phyloP scores from a whole-genome alignment of 2,113 vertebrate species.

The Crotalus horridus region DNA sequence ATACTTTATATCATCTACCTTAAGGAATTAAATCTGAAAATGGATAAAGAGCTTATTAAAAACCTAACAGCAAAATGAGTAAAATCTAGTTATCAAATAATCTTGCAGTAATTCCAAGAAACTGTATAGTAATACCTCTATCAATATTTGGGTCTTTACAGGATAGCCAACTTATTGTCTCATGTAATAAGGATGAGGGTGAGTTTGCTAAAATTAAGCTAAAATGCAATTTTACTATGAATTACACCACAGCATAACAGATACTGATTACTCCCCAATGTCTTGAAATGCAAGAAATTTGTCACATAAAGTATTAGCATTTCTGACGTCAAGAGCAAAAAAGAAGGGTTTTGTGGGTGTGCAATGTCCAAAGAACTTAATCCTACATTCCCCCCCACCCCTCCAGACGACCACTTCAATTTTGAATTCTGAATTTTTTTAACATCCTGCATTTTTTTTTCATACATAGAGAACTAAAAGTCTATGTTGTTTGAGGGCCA shows the following conservation, averaged over 20 bases:
- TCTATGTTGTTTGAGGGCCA: neutral
- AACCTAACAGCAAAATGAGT: neutral
- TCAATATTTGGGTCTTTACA: neutral
- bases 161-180: neutral
- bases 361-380: neutral
- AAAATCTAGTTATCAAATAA: neutral
- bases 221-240: neutral
- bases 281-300: neutral
- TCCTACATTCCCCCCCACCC: accelerated
- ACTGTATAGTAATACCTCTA: neutral
- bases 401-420: neutral
- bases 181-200: neutral
- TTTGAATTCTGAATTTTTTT: neutral
- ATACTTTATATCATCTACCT: neutral
- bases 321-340: neutral
- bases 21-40: neutral
- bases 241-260: neutral
- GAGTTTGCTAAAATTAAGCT: neutral
- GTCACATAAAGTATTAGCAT: neutral
- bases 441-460: neutral
- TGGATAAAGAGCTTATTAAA: neutral
- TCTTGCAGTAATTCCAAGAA: neutral
- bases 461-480: neutral
- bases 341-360: neutral
- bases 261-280: neutral